Conservation (phyloP, 2,888 invertebrate genomes). For the Ochropleura leucogaster region DNA sequence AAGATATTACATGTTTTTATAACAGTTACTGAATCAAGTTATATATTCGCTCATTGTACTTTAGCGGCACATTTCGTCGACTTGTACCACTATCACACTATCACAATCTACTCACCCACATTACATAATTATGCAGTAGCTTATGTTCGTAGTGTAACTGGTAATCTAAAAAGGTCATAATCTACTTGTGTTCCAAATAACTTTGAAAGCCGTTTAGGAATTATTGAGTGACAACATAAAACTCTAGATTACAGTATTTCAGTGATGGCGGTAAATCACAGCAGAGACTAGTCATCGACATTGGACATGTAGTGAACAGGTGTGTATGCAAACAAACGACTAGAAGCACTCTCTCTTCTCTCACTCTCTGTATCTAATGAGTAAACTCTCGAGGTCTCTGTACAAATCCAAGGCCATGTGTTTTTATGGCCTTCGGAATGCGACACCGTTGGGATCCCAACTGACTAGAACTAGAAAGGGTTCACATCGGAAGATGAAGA, state of each 20-base stretch:
- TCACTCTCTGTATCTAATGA: neutral
- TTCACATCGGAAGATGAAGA: too few species aligned
- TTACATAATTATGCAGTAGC: neutral
- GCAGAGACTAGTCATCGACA: neutral
- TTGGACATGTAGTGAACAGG: neutral
- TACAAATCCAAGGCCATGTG: too few species aligned
- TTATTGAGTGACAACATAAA: neutral
- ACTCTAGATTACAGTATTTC: neutral
- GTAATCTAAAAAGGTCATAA: neutral
- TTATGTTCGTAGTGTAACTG: neutral
- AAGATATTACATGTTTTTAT: neutral
- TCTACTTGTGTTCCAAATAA: neutral
- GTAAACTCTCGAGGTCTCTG: too few species aligned
- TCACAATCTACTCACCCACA: too few species aligned
- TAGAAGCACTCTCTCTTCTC: neutral
- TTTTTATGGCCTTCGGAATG: too few species aligned
- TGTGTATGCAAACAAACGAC: neutral
- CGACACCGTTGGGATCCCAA: too few species aligned
- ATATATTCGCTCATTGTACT: neutral
- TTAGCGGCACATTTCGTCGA: neutral
- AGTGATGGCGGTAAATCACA: neutral
- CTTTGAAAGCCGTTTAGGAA: neutral
- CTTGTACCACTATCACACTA: neutral
- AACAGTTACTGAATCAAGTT: neutral
- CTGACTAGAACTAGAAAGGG: too few species aligned